Evolutionary conservation across 2,888 invertebrate species (phyloP).

Genomic region (Andrena marginata): DNA sequence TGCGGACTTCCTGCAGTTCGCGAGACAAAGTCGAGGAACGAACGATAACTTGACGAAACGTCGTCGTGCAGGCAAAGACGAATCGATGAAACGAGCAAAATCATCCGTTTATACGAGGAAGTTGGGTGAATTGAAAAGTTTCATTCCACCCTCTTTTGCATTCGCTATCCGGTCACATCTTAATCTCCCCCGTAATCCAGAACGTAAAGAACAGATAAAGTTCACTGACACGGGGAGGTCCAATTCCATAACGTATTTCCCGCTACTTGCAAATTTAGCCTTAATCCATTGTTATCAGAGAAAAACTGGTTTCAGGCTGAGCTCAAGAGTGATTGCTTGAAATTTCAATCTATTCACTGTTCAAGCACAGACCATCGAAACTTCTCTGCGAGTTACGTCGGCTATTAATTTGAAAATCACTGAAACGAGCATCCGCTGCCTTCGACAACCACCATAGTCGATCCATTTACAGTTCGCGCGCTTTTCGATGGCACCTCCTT

Average conservation of each 20-base stretch:
- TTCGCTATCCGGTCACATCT: neutral
- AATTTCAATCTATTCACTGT: constrained; percentile 2
- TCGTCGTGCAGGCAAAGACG: neutral
- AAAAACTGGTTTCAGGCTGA: neutral
- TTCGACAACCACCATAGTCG: neutral
- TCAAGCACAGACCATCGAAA: neutral
- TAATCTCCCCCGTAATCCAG: constrained; percentile 18
- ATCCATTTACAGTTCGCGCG: neutral
- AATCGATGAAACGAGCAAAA: neutral
- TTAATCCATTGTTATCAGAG: constrained; percentile 13
- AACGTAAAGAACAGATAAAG: neutral
- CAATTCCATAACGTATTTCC: neutral
- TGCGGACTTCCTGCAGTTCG: too few relatives aligned
- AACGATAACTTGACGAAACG: neutral
- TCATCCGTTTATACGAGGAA: neutral
- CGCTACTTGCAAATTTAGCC: constrained; percentile 11
- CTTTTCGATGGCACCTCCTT: neutral
- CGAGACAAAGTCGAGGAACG: neutral
- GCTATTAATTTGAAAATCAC: neutral
- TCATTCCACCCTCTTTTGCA: neutral
- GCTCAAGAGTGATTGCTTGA: neutral
- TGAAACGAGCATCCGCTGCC: neutral
- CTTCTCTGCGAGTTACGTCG: too few relatives aligned
- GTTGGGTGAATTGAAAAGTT: neutral
- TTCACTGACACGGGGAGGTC: constrained; percentile 2